A percentile compares a stretch with the other conserved stretches of the same genome.
Conservation (phyloP, 2,797 vertebrate species). For the Tokudaia muenninki region DNA sequence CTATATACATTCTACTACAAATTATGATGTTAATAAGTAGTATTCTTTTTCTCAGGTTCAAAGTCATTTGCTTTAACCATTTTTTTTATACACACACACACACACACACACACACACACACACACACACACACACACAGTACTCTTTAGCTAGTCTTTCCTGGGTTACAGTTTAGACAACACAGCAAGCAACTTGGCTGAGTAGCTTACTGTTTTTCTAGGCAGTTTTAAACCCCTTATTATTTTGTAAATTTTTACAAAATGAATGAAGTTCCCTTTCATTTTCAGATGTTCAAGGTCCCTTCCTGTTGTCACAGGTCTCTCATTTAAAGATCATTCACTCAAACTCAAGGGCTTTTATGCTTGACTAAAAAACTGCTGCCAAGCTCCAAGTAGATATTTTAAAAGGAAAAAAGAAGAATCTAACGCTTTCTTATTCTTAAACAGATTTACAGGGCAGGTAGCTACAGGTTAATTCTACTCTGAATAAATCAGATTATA, state of each 20-base stretch:
- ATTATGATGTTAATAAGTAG: constrained; percentile 19
- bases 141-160: constrained; percentile 69
- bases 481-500: constrained; percentile 40
- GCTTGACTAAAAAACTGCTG: constrained; percentile 9
- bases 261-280: constrained; percentile 72
- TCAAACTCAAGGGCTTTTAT: constrained; percentile 54
- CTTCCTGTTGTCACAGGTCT: background rate
- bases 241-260: constrained; percentile 65
- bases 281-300: constrained; percentile 60
- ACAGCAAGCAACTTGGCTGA: constrained; percentile 51
- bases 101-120: too few species aligned
- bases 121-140: too few species aligned
- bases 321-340: constrained; percentile 57
- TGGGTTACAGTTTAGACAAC: constrained; percentile 44
- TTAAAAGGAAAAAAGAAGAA: background rate
- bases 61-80: constrained; percentile 56
- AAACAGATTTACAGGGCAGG: background rate
- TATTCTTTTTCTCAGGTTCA: constrained; percentile 32
- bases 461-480: background rate
- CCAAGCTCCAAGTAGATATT: constrained; percentile 15
- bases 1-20: background rate
- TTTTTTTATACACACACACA: constrained; percentile 20
- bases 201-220: constrained; percentile 63
- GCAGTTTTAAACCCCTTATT: constrained; percentile 31
- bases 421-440: background rate